Percentiles rank a stretch among this genome's conserved stretches.
phyloP scores from a whole-genome alignment of 2,888 invertebrate species.

The Patella caerulea region DNA sequence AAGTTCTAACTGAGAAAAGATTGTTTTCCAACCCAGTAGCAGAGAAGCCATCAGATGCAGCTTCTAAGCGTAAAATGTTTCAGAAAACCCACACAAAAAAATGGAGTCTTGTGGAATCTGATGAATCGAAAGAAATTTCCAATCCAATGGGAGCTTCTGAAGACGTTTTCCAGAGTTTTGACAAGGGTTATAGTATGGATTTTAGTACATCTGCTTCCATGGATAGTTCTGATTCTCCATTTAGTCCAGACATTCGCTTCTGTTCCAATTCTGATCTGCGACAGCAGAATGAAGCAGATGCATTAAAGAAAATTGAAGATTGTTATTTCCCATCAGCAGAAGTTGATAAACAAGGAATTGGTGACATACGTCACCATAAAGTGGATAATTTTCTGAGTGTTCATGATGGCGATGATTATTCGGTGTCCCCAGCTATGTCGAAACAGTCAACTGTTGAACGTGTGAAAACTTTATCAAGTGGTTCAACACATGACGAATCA shows the following conservation, averaged over 20 bases:
- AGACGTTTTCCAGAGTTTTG: constrained; percentile 23
- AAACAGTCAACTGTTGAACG: constrained; percentile 36
- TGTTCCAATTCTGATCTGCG: neutral
- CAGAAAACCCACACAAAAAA: constrained; percentile 32
- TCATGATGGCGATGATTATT: constrained; percentile 50
- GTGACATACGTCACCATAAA: constrained; percentile 42
- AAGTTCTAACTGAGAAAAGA: neutral
- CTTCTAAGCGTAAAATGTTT: constrained; percentile 40
- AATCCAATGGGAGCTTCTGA: neutral
- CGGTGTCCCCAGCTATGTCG: constrained; percentile 35
- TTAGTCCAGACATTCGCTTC: neutral
- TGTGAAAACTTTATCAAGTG: constrained; percentile 21
- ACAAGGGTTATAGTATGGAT: constrained; percentile 32
- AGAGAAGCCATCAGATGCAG: constrained; percentile 36
- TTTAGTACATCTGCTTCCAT: constrained; percentile 46
- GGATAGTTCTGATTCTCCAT: constrained; percentile 39
- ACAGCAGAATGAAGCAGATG: neutral
- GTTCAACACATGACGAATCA: neutral
- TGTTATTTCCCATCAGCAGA: constrained; percentile 19
- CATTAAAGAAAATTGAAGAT: constrained; percentile 20
- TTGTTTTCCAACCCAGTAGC: neutral
- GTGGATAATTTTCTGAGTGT: constrained; percentile 40
- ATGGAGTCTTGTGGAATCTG: constrained; percentile 26
- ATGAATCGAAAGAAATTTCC: constrained; percentile 13
- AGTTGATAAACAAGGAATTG: constrained; percentile 28